phyloP scores from a whole-genome alignment of 1,140 invertebrate genomes.

The Megalopta genalis region DNA sequence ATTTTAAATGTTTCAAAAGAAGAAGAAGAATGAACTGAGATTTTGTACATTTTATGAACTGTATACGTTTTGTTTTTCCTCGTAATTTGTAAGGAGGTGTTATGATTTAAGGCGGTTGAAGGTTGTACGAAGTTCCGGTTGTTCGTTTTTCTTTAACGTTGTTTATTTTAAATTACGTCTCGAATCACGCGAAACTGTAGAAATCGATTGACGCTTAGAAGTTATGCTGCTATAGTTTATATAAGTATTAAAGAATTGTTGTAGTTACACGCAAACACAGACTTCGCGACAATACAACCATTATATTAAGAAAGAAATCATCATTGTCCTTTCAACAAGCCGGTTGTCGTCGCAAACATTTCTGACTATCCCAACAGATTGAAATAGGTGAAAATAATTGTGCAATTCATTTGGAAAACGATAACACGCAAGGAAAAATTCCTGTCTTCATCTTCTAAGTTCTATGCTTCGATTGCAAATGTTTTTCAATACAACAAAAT shows the following conservation, averaged over 20 bases:
- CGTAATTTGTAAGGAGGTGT: conserved; percentile 39
- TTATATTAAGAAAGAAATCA: conserved; percentile 46
- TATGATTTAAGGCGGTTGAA: conserved; percentile 53
- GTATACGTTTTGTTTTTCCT: neutral
- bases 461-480: neutral
- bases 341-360: conserved; percentile 34
- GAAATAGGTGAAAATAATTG: neutral
- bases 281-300: conserved; percentile 65
- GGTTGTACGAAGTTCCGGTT: conserved; percentile 22
- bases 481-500: neutral
- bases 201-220: conserved; percentile 68
- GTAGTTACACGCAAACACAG: conserved; percentile 56
- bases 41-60: too few relatives aligned
- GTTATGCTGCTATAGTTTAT: conserved; percentile 55
- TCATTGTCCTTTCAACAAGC: conserved; percentile 32
- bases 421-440: neutral
- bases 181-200: conserved; percentile 66
- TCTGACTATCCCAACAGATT: conserved; percentile 6
- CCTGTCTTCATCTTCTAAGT: neutral
- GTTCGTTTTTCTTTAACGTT: conserved; percentile 42
- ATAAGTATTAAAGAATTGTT: conserved; percentile 45
- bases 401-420: conserved; percentile 1
- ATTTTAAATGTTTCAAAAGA: too few relatives aligned
- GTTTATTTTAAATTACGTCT: conserved; percentile 74
- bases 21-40: too few relatives aligned